Base-by-base conservation (phyloP, 2,888 invertebrate species). In the Drosophila birchii region DNA sequence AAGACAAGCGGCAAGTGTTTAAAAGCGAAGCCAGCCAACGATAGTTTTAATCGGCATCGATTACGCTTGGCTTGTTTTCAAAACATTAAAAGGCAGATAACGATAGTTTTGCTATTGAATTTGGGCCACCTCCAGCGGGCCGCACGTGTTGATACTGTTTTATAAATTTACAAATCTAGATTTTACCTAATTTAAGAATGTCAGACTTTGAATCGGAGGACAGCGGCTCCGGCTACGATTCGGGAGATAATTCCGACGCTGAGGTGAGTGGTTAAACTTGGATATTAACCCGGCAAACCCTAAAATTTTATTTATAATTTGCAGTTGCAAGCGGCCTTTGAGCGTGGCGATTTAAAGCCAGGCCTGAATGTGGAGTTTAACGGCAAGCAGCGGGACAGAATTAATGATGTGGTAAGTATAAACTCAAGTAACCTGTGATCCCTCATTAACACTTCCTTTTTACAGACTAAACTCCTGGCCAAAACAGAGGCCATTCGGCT, bases 281-380 rank as follows among this genome's bases (percentile, higher is more conserved):
- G 3, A 32, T 58, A 36, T 9, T 16, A 14, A 1, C 5, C n/a
- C 9, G 16, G 16, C 8, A 34, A 45, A 32, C 16, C n/a, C 11
- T 1, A 32, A 26, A 49, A 38, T 41, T 9, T 1, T n/a, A 36
- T 36, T 12, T 23, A 16, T 14, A 75, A 51, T 78, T 54, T 93
- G 60, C 90, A 98, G 98, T 93, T 99, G 63, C 98, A 97, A 95
- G 96, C 96, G 90, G 98, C 98, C 0, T 97, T 98, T 92, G 95
- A 95, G 0, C 95, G 95, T 85, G 98, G 98, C 1, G 93, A 96
- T 60, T 90, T 99, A 0, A 97, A 98, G 91, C 96, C 98, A 1
- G 98, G 98, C 2, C 92, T 98, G 0, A 97, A 98, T 92, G 94
- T 95, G 79, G 94, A 95, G 84, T 93, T 95, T 59, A 93, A 94